Evolutionary conservation across 2,888 invertebrate genomes (phyloP).

Genomic region (Ditula angustiorana): DNA sequence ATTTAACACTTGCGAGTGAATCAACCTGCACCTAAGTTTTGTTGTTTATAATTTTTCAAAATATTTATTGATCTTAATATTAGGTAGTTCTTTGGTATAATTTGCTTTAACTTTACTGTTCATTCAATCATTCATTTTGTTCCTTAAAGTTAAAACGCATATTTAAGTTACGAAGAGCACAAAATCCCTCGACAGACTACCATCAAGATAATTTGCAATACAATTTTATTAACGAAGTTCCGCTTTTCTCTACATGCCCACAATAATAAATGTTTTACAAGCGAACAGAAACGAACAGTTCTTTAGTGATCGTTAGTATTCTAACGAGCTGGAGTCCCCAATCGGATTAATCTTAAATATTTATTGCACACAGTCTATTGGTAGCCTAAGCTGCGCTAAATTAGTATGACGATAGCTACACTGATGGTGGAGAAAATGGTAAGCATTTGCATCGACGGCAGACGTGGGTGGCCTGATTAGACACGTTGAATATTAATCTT

Average conservation of each 20-base stretch:
- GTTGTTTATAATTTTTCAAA: no score
- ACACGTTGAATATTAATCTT: constrained; percentile 78
- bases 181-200: constrained; percentile 11
- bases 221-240: constrained; percentile 23
- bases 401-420: constrained; percentile 81
- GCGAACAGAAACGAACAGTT: constrained; percentile 50
- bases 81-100: neutral
- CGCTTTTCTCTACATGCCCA: constrained; percentile 36
- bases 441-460: constrained; percentile 61
- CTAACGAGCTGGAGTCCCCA: constrained; percentile 70
- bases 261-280: constrained; percentile 50
- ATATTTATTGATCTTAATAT: no score
- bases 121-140: neutral
- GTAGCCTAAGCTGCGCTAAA: constrained; percentile 73
- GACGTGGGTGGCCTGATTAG: constrained; percentile 83
- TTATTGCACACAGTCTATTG: constrained; percentile 81
- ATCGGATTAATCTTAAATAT: constrained; percentile 85
- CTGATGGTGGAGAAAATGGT: constrained; percentile 80
- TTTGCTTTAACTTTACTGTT: neutral
- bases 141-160: no score
- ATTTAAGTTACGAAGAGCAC: no score
- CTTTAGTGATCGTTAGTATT: constrained; percentile 74
- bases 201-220: constrained; percentile 21
- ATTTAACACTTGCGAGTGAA: constrained; percentile 55
- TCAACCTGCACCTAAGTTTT: neutral